Conservation (phyloP, 37 sponge, comb jelly and placozoan genomes). For the Agelas oroides region DNA sequence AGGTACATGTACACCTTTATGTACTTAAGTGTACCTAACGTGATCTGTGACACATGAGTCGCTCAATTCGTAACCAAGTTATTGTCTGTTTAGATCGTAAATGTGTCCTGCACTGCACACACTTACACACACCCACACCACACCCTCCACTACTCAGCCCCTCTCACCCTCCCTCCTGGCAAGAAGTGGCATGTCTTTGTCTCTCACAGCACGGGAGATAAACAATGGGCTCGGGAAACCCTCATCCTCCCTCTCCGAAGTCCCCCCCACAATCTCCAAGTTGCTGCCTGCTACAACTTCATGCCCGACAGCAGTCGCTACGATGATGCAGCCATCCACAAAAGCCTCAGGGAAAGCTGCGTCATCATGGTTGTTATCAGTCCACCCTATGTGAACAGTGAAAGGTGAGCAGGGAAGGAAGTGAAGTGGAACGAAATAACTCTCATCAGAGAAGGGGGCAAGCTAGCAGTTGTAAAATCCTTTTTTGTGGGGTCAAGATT, state of each 20-base stretch:
- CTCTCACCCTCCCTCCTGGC: conserved; percentile 27
- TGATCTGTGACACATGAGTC: too few relatives aligned
- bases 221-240: conserved; percentile 35
- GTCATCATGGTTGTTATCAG: conserved; percentile 68
- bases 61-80: too few relatives aligned
- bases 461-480: too few relatives aligned
- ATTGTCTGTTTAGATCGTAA: too few relatives aligned
- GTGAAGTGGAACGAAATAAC: too few relatives aligned
- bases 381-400: conserved; percentile 64
- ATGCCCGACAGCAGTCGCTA: conserved; percentile 61
- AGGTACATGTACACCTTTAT: too few relatives aligned
- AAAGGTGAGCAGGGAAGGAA: conserved; percentile 34
- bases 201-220: conserved; percentile 83
- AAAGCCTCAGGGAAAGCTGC: conserved; percentile 61
- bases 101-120: too few relatives aligned
- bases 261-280: conserved; percentile 12
- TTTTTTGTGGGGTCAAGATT: too few relatives aligned
- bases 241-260: conserved; percentile 50
- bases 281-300: conserved; percentile 71
- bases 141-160: too few relatives aligned
- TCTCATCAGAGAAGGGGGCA: too few relatives aligned
- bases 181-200: conserved; percentile 83
- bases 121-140: too few relatives aligned
- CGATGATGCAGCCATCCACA: conserved; percentile 53
- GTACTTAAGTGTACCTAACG: too few relatives aligned